A percentile compares a stretch with the other conserved stretches of the same genome.
Conservation (phyloP, 2,797 vertebrate genomes). For the Acanthornis magna region DNA sequence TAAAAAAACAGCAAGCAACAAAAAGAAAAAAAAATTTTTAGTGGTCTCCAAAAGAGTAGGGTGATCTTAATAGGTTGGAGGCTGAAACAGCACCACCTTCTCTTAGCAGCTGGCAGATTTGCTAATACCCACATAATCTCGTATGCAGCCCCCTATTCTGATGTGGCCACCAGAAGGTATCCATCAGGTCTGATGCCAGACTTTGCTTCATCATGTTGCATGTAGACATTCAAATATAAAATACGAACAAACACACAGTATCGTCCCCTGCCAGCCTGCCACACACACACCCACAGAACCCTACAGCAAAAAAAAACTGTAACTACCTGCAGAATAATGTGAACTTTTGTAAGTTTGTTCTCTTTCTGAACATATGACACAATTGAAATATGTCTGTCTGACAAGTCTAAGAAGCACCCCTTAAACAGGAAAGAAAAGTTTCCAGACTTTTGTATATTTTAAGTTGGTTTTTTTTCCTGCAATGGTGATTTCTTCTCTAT, state of each 20-base stretch:
- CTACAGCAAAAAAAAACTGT: not conserved
- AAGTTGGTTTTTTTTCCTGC: not conserved
- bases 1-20: fast-evolving
- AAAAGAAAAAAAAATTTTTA: not conserved
- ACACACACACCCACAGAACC: not conserved
- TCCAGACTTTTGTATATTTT: not conserved
- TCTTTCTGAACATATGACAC: not conserved
- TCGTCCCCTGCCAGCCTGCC: not conserved
- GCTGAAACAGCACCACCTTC: not conserved
- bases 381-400: not conserved
- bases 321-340: not conserved
- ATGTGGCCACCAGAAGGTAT: not conserved
- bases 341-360: not conserved
- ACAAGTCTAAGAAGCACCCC: not conserved
- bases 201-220: not conserved
- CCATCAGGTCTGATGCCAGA: not conserved
- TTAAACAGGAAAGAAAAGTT: not conserved
- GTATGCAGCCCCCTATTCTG: not conserved
- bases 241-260: not conserved
- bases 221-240: not conserved
- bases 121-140: not conserved
- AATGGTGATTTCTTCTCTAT: not conserved
- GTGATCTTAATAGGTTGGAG: not conserved
- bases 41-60: not conserved
- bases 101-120: not conserved